A percentile compares a stretch with the other conserved stretches of the same genome.
Evolutionary conservation across 2,888 invertebrate genomes (phyloP).

Genomic region (Platycheirus albimanus): DNA sequence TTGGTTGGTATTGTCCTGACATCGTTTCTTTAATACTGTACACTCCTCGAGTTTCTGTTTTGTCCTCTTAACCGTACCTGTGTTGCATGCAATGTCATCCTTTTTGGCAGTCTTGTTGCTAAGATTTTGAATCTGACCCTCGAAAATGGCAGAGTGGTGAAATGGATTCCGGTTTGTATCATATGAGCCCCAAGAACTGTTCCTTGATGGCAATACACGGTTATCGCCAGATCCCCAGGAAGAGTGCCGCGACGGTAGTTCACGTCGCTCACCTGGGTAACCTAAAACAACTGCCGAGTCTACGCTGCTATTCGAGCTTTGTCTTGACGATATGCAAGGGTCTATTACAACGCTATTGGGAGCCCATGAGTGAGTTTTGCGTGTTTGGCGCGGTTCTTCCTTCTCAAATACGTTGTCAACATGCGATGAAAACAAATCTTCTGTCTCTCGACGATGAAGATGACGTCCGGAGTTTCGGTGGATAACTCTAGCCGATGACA

Average conservation of each 20-base stretch:
- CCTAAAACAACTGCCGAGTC: slow-evolving; percentile 85
- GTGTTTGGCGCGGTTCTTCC: slow-evolving; percentile 83
- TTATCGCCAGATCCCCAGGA: slow-evolving; percentile 91
- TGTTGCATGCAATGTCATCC: slow-evolving; percentile 84
- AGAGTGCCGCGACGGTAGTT: slow-evolving; percentile 88
- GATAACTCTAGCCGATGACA: slow-evolving; percentile 35
- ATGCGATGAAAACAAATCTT: slow-evolving; percentile 88
- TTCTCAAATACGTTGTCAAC: slow-evolving; percentile 88
- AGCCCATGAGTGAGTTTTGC: slow-evolving; percentile 81
- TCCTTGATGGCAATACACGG: slow-evolving; percentile 86
- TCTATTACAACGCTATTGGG: slow-evolving; percentile 77
- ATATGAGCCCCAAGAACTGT: slow-evolving; percentile 89
- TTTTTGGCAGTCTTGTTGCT: slow-evolving; percentile 80
- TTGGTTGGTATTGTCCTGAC: slow-evolving; percentile 79
- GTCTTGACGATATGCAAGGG: slow-evolving; percentile 53
- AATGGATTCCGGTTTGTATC: slow-evolving; percentile 83
- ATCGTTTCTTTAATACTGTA: slow-evolving; percentile 79
- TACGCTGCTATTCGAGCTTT: slow-evolving; percentile 76
- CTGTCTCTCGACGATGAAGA: slow-evolving; percentile 75
- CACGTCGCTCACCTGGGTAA: slow-evolving; percentile 83
- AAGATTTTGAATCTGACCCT: slow-evolving; percentile 81
- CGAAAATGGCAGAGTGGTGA: slow-evolving; percentile 80
- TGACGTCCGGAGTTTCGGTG: slow-evolving; percentile 55
- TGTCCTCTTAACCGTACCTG: slow-evolving; percentile 88
- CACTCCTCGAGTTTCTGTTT: slow-evolving; percentile 87